Conservation (phyloP, 2,888 invertebrate species). For the Epirrhoe alternata region DNA sequence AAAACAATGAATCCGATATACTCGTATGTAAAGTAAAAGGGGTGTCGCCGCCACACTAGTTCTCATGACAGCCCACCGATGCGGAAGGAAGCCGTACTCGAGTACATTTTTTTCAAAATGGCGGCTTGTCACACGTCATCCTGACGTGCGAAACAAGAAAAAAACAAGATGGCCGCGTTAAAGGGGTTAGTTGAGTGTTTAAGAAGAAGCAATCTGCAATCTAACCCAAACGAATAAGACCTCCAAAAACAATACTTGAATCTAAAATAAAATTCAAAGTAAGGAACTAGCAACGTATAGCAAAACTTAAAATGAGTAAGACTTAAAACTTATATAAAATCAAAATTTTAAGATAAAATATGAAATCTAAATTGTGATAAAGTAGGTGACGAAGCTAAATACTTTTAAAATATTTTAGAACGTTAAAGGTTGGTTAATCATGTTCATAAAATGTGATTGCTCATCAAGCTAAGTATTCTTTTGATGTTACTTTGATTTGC, state of each 20-base stretch:
- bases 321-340: no score
- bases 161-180: constrained; percentile 75
- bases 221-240: neutral
- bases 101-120: constrained; percentile 81
- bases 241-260: neutral
- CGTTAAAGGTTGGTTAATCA: neutral
- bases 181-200: constrained; percentile 45
- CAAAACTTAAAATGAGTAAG: no score
- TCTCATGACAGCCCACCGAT: constrained; percentile 79
- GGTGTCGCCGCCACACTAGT: constrained; percentile 80
- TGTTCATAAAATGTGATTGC: constrained; percentile 9
- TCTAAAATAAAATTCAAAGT: neutral
- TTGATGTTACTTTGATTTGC: constrained; percentile 13
- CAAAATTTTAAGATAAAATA: no score
- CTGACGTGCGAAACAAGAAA: constrained; percentile 71
- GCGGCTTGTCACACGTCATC: constrained; percentile 78
- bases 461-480: constrained; percentile 6
- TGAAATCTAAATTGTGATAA: neutral
- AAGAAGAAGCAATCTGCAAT: constrained; percentile 30
- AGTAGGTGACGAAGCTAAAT: neutral
- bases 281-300: neutral
- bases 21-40: constrained; percentile 76
- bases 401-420: neutral
- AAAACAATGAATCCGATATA: constrained; percentile 82
- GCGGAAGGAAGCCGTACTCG: constrained; percentile 83